phyloP scores from a whole-genome alignment of 2,113 vertebrate species.

The Dasyurus viverrinus region DNA sequence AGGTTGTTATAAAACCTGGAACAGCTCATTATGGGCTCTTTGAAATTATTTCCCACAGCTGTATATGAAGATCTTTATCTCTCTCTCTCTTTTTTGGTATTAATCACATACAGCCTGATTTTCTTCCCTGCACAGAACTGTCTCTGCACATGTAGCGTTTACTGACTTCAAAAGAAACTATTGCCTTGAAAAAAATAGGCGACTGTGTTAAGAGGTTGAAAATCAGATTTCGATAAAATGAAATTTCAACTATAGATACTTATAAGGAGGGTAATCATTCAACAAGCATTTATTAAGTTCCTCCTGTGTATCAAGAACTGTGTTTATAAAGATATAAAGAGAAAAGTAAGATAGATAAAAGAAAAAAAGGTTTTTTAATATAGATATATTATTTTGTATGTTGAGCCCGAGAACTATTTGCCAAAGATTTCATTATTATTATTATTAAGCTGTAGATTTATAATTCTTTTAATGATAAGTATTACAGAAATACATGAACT shows the following conservation, averaged over 20 bases:
- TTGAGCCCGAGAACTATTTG: not conserved
- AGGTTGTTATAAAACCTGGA: slow-evolving; percentile 55
- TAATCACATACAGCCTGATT: slow-evolving; percentile 58
- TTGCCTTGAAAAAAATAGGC: slow-evolving; percentile 24
- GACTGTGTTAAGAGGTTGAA: not conserved
- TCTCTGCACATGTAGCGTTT: slow-evolving; percentile 29
- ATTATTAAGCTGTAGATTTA: not conserved
- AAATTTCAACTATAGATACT: not conserved
- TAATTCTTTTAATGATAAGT: not conserved
- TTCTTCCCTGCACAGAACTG: slow-evolving; percentile 8
- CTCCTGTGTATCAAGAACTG: not conserved
- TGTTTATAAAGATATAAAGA: not conserved
- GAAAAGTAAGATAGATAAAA: not conserved
- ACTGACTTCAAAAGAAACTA: slow-evolving; percentile 34
- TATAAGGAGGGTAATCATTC: not conserved
- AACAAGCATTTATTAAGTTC: not conserved
- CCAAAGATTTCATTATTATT: not conserved
- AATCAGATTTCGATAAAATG: slow-evolving; percentile 14
- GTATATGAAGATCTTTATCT: slow-evolving; percentile 65
- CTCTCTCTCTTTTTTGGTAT: slow-evolving; percentile 1
- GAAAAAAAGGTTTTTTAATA: not conserved
- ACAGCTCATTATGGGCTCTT: slow-evolving; percentile 36
- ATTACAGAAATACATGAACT: not conserved
- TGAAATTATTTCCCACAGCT: slow-evolving; percentile 70
- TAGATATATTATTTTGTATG: not conserved